Evolutionary conservation across 2,113 vertebrate genomes (phyloP).

Genomic region (Cinclus mexicanus): DNA sequence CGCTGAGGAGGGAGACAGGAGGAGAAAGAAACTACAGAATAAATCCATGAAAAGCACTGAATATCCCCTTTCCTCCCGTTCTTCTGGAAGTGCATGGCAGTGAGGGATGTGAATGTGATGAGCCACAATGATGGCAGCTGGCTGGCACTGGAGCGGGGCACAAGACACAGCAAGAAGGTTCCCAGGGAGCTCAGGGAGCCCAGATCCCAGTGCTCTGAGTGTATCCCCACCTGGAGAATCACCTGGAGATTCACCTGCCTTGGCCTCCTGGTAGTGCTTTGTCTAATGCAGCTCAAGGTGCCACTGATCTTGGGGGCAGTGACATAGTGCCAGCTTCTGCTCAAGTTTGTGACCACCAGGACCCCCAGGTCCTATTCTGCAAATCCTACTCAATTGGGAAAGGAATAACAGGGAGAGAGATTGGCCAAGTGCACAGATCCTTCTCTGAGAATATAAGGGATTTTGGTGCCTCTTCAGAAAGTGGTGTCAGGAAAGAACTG

Average conservation of each 20-base stretch:
- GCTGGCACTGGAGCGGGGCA: neutral
- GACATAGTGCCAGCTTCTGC: neutral
- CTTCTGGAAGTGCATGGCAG: neutral
- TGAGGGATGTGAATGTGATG: neutral
- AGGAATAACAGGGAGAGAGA: neutral
- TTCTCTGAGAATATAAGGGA: neutral
- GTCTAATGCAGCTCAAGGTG: neutral
- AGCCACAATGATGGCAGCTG: neutral
- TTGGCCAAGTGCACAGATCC: neutral
- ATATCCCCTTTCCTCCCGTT: accelerated
- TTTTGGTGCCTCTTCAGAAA: neutral
- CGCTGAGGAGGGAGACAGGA: neutral
- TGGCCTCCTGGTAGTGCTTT: neutral
- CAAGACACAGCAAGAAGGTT: neutral
- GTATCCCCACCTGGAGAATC: neutral
- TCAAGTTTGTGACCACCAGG: neutral
- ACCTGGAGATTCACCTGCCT: neutral
- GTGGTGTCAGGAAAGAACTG: neutral
- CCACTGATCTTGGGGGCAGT: neutral
- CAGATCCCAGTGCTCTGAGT: neutral
- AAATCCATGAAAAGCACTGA: neutral
- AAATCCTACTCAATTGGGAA: neutral
- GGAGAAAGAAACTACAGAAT: neutral
- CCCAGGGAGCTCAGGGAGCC: neutral
- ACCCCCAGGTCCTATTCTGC: neutral